A percentile compares a stretch with the other conserved stretches of the same genome.
Evolutionary conservation across 2,888 invertebrate species (phyloP).

Genomic region (Microdon myrmicae): DNA sequence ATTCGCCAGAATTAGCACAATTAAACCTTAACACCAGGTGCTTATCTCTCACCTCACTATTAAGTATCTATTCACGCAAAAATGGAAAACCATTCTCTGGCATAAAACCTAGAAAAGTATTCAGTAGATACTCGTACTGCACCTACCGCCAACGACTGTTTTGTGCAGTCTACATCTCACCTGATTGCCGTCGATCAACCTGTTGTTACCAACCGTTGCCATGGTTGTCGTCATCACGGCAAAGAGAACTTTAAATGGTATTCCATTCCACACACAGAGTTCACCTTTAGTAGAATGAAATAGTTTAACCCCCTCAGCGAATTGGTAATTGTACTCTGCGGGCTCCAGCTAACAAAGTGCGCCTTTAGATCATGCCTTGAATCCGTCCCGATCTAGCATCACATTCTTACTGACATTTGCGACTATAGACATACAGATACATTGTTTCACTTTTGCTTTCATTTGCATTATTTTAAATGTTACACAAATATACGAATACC

Average conservation of each 20-base stretch:
- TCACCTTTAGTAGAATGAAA: conserved; percentile 40
- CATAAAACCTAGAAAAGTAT: conserved; percentile 18
- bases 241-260: conserved; percentile 31
- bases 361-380: conserved; percentile 10
- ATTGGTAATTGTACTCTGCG: conserved; percentile 35
- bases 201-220: conserved; percentile 6
- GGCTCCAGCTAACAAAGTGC: no score
- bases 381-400: conserved; percentile 3
- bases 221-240: background rate
- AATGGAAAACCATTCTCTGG: no score
- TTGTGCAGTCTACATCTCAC: conserved; percentile 11
- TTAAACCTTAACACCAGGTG: no score
- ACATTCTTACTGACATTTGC: conserved; percentile 33
- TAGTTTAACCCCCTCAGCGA: conserved; percentile 29
- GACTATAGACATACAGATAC: conserved; percentile 4
- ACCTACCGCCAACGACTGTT: conserved; percentile 22
- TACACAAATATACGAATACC: conserved; percentile 19
- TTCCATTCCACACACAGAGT: conserved; percentile 30
- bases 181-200: conserved; percentile 18
- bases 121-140: conserved; percentile 29
- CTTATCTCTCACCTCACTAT: no score
- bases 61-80: no score
- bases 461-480: conserved; percentile 35
- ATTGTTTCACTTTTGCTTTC: background rate
- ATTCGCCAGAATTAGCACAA: no score